phyloP scores from a whole-genome alignment of 35 echinoderm and acorn worm species.

The Holothuria glaberrima region DNA sequence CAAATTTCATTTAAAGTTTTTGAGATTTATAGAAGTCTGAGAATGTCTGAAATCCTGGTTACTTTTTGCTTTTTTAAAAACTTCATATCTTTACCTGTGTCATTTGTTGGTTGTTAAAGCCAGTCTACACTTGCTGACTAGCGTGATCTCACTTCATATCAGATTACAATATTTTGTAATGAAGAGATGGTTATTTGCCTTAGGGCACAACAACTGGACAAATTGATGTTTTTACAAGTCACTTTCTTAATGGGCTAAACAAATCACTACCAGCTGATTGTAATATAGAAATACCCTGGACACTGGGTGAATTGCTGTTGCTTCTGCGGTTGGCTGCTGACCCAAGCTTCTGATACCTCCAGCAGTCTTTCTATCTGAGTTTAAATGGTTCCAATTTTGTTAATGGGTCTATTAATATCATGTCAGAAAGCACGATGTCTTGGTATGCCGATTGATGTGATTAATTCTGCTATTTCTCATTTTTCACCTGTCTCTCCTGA shows the following conservation, averaged over 20 bases:
- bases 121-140: too few species aligned
- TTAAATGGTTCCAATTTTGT: slow-evolving; percentile 62
- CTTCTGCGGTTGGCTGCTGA: background rate
- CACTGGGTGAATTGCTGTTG: background rate
- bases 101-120: too few species aligned
- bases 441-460: slow-evolving; percentile 55
- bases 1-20: too few species aligned
- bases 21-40: too few species aligned
- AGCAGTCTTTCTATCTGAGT: slow-evolving; percentile 25
- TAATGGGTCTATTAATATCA: slow-evolving; percentile 64
- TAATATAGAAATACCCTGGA: background rate
- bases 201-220: slow-evolving; percentile 51
- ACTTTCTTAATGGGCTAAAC: slow-evolving; percentile 45
- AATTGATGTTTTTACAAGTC: slow-evolving; percentile 62
- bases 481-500: slow-evolving; percentile 20
- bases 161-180: background rate
- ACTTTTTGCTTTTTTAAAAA: too few species aligned
- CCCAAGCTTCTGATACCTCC: slow-evolving; percentile 42
- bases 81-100: too few species aligned
- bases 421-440: slow-evolving; percentile 38
- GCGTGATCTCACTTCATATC: background rate
- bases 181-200: background rate
- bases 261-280: slow-evolving; percentile 52
- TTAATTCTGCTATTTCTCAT: slow-evolving; percentile 34
- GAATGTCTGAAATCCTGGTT: too few species aligned